Conservation (phyloP, 2,113 vertebrate genomes). For the Scomber japonicus region DNA sequence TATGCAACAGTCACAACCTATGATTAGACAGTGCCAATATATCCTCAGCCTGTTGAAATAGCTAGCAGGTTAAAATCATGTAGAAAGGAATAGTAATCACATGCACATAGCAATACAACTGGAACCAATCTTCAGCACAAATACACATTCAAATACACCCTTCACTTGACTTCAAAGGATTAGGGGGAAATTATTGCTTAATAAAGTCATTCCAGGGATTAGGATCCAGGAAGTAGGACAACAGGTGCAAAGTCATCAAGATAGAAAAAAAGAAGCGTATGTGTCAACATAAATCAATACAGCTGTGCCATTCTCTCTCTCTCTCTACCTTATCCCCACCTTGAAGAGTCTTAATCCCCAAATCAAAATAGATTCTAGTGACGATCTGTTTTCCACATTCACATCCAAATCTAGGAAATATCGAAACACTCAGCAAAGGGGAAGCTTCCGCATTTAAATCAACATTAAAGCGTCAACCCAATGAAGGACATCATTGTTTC, state of each 20-base stretch:
- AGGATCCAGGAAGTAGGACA: slow-evolving; percentile 35
- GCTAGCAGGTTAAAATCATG: neutral
- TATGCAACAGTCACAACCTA: neutral
- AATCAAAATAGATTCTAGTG: slow-evolving; percentile 40
- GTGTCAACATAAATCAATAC: slow-evolving; percentile 61
- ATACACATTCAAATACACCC: neutral
- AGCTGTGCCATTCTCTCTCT: neutral
- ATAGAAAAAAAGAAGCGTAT: slow-evolving; percentile 33
- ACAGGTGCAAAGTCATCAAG: slow-evolving; percentile 40
- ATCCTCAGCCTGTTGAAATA: slow-evolving; percentile 31
- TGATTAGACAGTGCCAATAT: slow-evolving; percentile 23
- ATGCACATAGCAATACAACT: neutral
- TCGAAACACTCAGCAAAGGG: neutral
- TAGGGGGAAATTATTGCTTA: slow-evolving; percentile 52
- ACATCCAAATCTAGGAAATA: slow-evolving; percentile 24
- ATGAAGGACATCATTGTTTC: slow-evolving; percentile 71
- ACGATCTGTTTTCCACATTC: slow-evolving; percentile 34
- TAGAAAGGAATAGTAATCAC: neutral
- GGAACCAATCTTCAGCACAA: neutral
- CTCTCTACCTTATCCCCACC: slow-evolving; percentile 7
- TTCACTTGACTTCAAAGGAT: slow-evolving; percentile 50
- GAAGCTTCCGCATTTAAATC: slow-evolving; percentile 26
- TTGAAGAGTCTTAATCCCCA: slow-evolving; percentile 42
- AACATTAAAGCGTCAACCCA: slow-evolving; percentile 41
- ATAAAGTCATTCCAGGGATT: slow-evolving; percentile 60